Conservation (phyloP, 2,888 invertebrate species). For the Osmoderma eremita region DNA sequence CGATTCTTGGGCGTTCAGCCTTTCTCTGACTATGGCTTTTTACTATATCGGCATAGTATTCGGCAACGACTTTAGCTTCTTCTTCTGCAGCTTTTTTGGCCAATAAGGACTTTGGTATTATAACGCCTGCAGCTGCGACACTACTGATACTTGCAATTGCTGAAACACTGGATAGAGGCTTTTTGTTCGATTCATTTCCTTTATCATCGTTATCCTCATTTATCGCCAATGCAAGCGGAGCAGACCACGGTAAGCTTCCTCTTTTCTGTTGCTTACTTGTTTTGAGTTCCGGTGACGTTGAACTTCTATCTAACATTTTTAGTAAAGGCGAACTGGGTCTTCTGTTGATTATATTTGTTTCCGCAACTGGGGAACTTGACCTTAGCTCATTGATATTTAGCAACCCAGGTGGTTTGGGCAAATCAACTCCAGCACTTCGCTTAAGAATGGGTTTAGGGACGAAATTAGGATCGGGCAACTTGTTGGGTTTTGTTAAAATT, state of each 20-base stretch:
- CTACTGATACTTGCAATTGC: constrained; percentile 57
- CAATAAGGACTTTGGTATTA: constrained; percentile 56
- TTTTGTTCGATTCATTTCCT: neutral
- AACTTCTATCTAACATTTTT: neutral
- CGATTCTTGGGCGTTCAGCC: constrained; percentile 33
- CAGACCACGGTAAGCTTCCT: constrained; percentile 42
- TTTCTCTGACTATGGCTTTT: constrained; percentile 70
- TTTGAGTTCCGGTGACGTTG: neutral
- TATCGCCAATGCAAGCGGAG: constrained; percentile 51
- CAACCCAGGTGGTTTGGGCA: constrained; percentile 20
- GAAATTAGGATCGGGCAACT: constrained; percentile 76
- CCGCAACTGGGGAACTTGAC: neutral
- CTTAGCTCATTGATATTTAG: neutral
- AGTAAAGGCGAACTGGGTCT: constrained; percentile 12
- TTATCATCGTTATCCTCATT: neutral
- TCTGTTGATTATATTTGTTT: neutral
- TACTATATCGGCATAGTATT: constrained; percentile 84
- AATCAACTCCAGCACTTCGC: constrained; percentile 55
- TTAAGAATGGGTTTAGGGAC: constrained; percentile 85
- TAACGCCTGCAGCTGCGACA: constrained; percentile 58
- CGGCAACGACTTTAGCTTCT: constrained; percentile 76
- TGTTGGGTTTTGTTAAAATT: constrained; percentile 70
- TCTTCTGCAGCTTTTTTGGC: constrained; percentile 67
- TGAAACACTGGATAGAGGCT: constrained; percentile 48
- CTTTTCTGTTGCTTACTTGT: constrained; percentile 4